phyloP scores from a whole-genome alignment of 1,140 invertebrate genomes.

The Trachelipus rathkii region DNA sequence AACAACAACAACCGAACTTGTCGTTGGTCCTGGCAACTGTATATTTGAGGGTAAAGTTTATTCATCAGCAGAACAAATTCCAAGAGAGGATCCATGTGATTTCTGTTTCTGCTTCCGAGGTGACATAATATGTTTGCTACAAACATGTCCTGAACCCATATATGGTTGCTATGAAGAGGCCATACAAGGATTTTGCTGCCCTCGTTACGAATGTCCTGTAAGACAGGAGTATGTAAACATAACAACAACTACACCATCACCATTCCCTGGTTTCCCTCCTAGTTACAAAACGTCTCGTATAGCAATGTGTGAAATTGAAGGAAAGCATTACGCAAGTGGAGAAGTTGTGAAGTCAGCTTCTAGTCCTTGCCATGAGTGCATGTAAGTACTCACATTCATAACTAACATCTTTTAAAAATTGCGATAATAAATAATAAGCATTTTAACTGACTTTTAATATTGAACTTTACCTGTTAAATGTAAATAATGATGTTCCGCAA shows the following conservation, averaged over 20 bases:
- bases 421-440: too few relatives aligned
- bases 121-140: slow-evolving; percentile 90
- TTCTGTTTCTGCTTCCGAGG: slow-evolving; percentile 96
- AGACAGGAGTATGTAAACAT: slow-evolving; percentile 64
- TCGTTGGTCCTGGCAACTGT: slow-evolving; percentile 79
- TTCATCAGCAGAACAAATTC: slow-evolving; percentile 90
- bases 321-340: slow-evolving; percentile 74
- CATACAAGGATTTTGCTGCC: slow-evolving; percentile 89
- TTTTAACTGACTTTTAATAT: too few relatives aligned
- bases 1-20: slow-evolving; percentile 33
- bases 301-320: slow-evolving; percentile 73
- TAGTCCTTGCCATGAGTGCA: slow-evolving; percentile 86
- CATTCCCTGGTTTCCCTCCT: slow-evolving; percentile 37
- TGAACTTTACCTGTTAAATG: too few relatives aligned
- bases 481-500: too few relatives aligned
- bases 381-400: slow-evolving; percentile 60
- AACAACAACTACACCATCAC: slow-evolving; percentile 65
- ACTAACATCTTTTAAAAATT: too few relatives aligned
- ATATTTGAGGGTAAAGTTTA: slow-evolving; percentile 86
- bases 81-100: slow-evolving; percentile 86
- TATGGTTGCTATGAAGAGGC: slow-evolving; percentile 82
- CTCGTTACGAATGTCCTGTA: slow-evolving; percentile 86
- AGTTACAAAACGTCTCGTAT: slow-evolving; percentile 21
- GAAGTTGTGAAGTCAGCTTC: slow-evolving; percentile 75
- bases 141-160: slow-evolving; percentile 89